phyloP scores from a whole-genome alignment of 1,140 invertebrate species.

The Brachionus paranguensis region DNA sequence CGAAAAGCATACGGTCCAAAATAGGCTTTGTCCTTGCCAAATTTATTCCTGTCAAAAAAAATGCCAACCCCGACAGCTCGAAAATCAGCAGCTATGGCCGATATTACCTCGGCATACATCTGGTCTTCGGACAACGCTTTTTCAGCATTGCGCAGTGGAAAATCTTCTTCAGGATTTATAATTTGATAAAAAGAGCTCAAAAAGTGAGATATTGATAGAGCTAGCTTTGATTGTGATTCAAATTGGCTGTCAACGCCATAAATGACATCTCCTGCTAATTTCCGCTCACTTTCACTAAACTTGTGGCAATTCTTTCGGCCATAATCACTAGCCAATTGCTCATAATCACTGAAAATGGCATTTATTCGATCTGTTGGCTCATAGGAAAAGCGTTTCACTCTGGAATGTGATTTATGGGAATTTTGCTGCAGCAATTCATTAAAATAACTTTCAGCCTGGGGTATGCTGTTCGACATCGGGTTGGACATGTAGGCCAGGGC shows the following conservation, averaged over 20 bases:
- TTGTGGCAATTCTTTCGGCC: constrained; percentile 14
- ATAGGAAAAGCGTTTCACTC: constrained; percentile 24
- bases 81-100: constrained; percentile 76
- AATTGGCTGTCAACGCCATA: constrained; percentile 80
- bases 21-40: constrained; percentile 59
- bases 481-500: constrained; percentile 4
- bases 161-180: constrained; percentile 80
- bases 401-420: neutral
- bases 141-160: constrained; percentile 45
- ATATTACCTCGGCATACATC: constrained; percentile 64
- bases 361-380: constrained; percentile 9
- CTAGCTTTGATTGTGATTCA: constrained; percentile 89
- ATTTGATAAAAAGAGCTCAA: constrained; percentile 86
- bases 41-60: constrained; percentile 92
- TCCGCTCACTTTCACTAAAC: constrained; percentile 43
- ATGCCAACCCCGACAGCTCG: constrained; percentile 83
- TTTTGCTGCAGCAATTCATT: neutral
- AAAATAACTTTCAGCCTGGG: constrained; percentile 11
- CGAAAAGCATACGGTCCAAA: constrained; percentile 93
- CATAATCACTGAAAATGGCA: neutral
- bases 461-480: neutral
- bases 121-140: constrained; percentile 49
- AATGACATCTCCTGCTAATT: constrained; percentile 59
- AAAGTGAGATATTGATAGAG: constrained; percentile 84
- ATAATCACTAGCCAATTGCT: constrained; percentile 19